Base-by-base conservation (phyloP, 2,888 invertebrate genomes). In the Litoditis marina region DNA sequence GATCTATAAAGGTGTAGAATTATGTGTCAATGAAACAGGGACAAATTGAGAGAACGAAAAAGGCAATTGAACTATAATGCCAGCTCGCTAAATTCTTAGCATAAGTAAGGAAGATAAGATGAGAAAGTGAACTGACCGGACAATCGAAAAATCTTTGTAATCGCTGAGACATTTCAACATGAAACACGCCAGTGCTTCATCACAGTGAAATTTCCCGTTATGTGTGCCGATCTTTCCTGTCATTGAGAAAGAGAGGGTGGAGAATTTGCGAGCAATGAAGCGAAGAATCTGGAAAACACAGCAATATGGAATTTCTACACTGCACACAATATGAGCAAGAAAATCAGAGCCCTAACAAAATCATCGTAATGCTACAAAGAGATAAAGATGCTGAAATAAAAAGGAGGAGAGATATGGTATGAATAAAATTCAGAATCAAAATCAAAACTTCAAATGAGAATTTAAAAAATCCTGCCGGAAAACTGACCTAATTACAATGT, bases 111-210 rank as follows among this genome's bases (percentile, higher is more conserved):
- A n/a, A 54, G 32, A 46, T 44, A 39, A 50, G 13, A 34, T 13
- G 32, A n/a, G n/a, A n/a, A n/a, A 22, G 46, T 11, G n/a, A 42
- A 34, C 60, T 47, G 25, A 86, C 74, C 92, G 87, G 7, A 92
- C 84, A 63, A 98, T 91, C 71, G 88, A 87, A 0, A 94, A 91
- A 84, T 91, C 87, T 78, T 88, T 87, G 84, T 90, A 94, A 74
- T 89, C 87, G 0, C 92, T 91, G 4, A 95, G 84, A 54, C 88
- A 86, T 82, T 90, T 90, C 22, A 98, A 86, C 90, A 98, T 89
- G 81, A 88, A 92, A 83, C 94, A 94, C 0, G 94, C 96, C n/a
- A 96, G 85, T 0, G 90, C 91, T 84, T 95, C 94, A 83, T 95
- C 94, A 80, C 92, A 93, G 84, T 94, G 94, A 83, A 94, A 94